These are phyloP conservation scores for Epizoanthus illoricatus DNA, from an alignment of 92 coral and sea anemone genomes.

Conservation along the genomic window DNA sequence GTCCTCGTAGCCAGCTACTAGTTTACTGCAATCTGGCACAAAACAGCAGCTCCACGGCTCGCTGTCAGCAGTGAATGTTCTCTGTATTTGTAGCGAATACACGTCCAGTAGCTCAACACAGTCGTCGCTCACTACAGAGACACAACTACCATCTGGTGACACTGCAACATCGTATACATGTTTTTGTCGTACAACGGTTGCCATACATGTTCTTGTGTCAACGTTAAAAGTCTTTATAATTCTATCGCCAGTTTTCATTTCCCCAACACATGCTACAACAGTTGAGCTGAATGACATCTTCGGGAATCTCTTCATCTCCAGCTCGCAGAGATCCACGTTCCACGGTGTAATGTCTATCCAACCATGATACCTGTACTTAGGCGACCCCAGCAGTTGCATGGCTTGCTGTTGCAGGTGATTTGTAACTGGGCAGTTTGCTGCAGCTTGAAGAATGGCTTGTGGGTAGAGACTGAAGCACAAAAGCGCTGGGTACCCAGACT, in stretches of 20 bases:
- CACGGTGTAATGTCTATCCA: background rate
- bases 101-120: constrained; percentile 1
- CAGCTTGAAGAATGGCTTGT: constrained; percentile 30
- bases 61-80: constrained; percentile 10
- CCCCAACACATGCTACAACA: constrained; percentile 19
- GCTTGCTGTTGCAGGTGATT: constrained; percentile 10
- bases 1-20: constrained; percentile 21
- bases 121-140: background rate
- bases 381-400: background rate
- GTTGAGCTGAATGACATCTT: background rate
- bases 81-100: constrained; percentile 5
- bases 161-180: background rate
- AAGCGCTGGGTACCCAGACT: background rate
- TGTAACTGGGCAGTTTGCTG: background rate
- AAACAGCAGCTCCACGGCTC: constrained; percentile 24
- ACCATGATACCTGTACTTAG: constrained; percentile 10
- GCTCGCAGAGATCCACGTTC: background rate
- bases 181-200: constrained; percentile 1
- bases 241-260: background rate
- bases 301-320: background rate
- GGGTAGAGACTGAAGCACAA: constrained; percentile 9
- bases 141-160: constrained; percentile 19
- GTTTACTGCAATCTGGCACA: background rate
- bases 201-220: constrained; percentile 1
- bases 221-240: constrained; percentile 9